Base-by-base conservation (phyloP, 2,888 invertebrate genomes). In the Cheilosia pagana region DNA sequence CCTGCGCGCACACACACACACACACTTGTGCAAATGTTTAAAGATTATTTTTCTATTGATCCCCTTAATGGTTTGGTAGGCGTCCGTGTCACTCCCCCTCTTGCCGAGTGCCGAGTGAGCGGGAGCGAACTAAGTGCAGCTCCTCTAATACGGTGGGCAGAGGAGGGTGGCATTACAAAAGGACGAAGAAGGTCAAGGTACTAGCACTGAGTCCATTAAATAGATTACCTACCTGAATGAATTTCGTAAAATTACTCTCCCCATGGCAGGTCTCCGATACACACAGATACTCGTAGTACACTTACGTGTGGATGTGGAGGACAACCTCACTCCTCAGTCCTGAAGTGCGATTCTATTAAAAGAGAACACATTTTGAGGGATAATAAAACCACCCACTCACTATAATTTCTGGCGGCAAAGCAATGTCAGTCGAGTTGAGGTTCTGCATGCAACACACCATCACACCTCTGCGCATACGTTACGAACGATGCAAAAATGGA, bases 171-270 rank as follows among this genome's bases (percentile, higher is more conserved):
- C 21, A 21, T 4, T 2, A 76, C 50, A 45, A 52, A 81, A 70
- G 57, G 53, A 57, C 68, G 74, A 65, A 85, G 74, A 85, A 85
- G 85, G 81, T 81, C 85, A 85, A 85, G 81, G 85, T 59, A 70
- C 75, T 59, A 55, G 59, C 74, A 50, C 57, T 45, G 62, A 86
- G 72, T 86, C 86, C 86, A 86, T 86, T 86, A 86, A 86, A 77
- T 77, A 81, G 81, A 86, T 86, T 86, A 86, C 81, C 81, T 81
- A 72, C 86, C 81, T 86, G 85, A 85, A 81, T 76, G 85, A 81
- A 71, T 81, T 85, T 85, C 65, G 60, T 71, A 76, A 75, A 85
- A 85, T 81, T 75, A 67, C 85, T 60, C 81, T 79, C 68, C 45
- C 63, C 25, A n/a, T 41, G 45, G 50, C 14, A 48, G 50, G 55